phyloP scores from a whole-genome alignment of 2,888 invertebrate genomes.

The Bellardia pandia region DNA sequence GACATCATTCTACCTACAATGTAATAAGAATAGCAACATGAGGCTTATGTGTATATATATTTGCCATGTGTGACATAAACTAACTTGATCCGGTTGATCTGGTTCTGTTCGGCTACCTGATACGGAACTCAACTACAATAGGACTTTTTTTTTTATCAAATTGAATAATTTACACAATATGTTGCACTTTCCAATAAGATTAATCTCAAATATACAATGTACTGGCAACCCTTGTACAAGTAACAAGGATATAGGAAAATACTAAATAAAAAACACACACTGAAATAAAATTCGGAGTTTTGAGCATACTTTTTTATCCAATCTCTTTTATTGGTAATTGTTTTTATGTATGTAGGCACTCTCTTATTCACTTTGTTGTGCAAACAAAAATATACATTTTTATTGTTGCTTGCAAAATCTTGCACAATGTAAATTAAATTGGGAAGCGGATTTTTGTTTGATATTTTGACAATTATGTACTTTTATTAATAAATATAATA shows the following conservation, averaged over 20 bases:
- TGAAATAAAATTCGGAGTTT: conserved; percentile 43
- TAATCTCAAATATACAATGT: not conserved
- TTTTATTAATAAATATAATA: not conserved
- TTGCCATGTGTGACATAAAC: no score
- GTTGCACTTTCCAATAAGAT: not conserved
- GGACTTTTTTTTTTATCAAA: no score
- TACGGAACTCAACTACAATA: no score
- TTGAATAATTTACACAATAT: no score
- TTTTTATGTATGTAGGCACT: not conserved
- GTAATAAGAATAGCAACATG: no score
- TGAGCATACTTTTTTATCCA: not conserved
- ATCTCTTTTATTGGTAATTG: not conserved
- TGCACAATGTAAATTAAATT: conserved; percentile 51
- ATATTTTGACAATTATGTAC: conserved; percentile 41
- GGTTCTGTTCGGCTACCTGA: no score
- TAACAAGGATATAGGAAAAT: conserved; percentile 41
- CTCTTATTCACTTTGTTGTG: not conserved
- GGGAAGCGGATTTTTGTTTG: conserved; percentile 21
- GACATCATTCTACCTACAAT: no score
- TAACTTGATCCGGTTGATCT: no score
- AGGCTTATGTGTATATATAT: no score
- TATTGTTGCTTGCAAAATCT: conserved; percentile 59
- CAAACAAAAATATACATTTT: conserved; percentile 1
- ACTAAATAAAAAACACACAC: not conserved
- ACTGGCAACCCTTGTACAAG: conserved; percentile 35